Base-by-base conservation (phyloP, 2,888 invertebrate genomes). In the Microctonus aethiopoides region DNA sequence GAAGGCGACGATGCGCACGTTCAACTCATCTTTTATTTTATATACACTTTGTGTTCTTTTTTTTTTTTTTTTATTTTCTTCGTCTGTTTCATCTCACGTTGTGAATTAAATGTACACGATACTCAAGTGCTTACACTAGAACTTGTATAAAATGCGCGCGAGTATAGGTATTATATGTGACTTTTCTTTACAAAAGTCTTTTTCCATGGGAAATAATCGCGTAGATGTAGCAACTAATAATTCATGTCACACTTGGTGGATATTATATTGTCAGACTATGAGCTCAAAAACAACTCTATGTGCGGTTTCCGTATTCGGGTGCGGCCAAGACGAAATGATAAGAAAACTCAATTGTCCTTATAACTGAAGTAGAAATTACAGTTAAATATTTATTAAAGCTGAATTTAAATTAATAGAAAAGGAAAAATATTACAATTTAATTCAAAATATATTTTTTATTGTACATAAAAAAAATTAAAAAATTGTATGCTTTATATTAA, bases 1-100 rank as follows among this genome's bases (percentile, higher is more conserved):
- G 16, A 34, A 63, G 63, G 63, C 63, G 56, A 65, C 39, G 36
- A 39, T 56, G 56, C 65, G 56, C 39, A 10, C 36, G 54, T 24
- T 39, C 34, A 36, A 20, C 46, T 16, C 16, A 16, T 46, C 46
- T 46, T n/a, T 46, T 46, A 16, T 46, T 46, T 46, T 16, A 46
- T 46, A 46, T 46, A 46, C 29, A 34, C 51, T 29, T 24, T 62
- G 34, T 62, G n/a, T 24, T 26, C n/a, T 62, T 46, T 26, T 16
- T 46, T 22, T 51, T 62, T 46, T 16, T 13, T 26, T 39, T 26
- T n/a, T n/a, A n/a, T n/a, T n/a, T n/a, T n/a, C n/a, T n/a, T n/a
- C n/a, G n/a, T n/a, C n/a, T n/a, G n/a, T n/a, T n/a, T n/a, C 16
- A 26, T 62, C 26, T n/a, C 16, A 16, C 9, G 46, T 16, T 16